Base-by-base conservation (phyloP, 2,797 vertebrate genomes). In the Chromis chromis region DNA sequence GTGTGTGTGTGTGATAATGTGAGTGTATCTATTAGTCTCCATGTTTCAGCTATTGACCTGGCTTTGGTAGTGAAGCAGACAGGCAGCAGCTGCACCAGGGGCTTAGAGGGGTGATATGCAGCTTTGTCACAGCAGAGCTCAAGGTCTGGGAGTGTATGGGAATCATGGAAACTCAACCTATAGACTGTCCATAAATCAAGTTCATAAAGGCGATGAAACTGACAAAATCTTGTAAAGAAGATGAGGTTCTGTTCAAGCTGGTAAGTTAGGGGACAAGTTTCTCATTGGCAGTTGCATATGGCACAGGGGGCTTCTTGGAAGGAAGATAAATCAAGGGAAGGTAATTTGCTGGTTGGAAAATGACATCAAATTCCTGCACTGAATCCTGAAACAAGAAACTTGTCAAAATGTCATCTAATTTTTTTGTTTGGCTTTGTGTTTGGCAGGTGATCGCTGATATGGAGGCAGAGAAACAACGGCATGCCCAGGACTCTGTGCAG, bases 371-470 rank as follows among this genome's bases (percentile, higher is more conserved):
- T 53, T 17, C 55, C 69, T 39, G 12, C 48, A 17, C n/a, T 25
- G 13, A 66, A 50, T 66, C 57, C 21, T 50, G 25, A n/a, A 44
- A 25, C 22, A 40, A 17, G 21, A 54, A 52, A 49, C 1, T 31
- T 44, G 44, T 25, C 42, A 56, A 33, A 24, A 4, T 60, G 16
- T 46, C 3, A 33, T 65, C 16, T 62, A 36, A 36, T 54, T 66
- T 63, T 74, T 68, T 88, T 59, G 8, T 61, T 66, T 19, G 44
- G 42, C 70, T 74, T 1, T 74, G 6, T 84, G 60, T 60, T 1
- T 81, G 65, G 81, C 89, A 99, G 98, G 96, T 99, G 84, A 98
- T 99, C 14, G 89, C 96, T 73, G 97, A 99, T 91, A 94, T 99
- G 85, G 97, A 99, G 88, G 96, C 97, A 62, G 98, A 99, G 88